Evolutionary conservation across 2,797 vertebrate genomes (phyloP).

Genomic region (Myotis pilosus): DNA sequence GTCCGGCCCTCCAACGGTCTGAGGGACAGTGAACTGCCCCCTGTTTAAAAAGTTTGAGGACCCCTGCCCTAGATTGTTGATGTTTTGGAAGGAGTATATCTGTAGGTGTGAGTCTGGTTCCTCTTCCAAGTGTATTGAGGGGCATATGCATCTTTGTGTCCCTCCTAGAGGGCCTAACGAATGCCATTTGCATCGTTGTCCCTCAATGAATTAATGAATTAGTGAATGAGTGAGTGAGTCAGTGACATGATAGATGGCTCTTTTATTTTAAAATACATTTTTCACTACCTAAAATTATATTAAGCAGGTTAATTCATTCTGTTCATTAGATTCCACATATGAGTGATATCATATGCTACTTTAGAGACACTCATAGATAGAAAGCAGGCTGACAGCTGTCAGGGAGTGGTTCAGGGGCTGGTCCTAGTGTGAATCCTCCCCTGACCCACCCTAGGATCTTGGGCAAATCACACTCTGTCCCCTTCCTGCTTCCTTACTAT

Average conservation of each 20-base stretch:
- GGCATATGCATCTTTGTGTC: background rate
- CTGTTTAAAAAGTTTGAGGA: no score
- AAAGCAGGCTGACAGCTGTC: background rate
- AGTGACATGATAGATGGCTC: background rate
- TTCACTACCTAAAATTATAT: background rate
- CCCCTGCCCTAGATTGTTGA: background rate
- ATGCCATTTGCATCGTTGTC: background rate
- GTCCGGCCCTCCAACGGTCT: no score
- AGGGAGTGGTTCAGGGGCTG: background rate
- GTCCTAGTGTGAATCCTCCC: background rate
- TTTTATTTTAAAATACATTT: no score
- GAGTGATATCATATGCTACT: background rate
- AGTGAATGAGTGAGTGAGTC: background rate
- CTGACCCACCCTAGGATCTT: background rate
- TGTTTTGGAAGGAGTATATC: constrained; percentile 27
- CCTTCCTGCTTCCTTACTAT: background rate
- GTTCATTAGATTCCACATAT: background rate
- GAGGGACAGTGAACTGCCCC: no score
- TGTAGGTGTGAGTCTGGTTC: background rate
- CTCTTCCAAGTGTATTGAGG: background rate
- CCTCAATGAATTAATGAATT: constrained; percentile 15
- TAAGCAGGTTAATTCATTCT: background rate
- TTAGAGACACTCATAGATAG: background rate
- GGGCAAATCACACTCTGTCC: background rate
- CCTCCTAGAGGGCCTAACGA: background rate